Base-by-base conservation (phyloP, 2,113 vertebrate genomes). In the Garra rufa region DNA sequence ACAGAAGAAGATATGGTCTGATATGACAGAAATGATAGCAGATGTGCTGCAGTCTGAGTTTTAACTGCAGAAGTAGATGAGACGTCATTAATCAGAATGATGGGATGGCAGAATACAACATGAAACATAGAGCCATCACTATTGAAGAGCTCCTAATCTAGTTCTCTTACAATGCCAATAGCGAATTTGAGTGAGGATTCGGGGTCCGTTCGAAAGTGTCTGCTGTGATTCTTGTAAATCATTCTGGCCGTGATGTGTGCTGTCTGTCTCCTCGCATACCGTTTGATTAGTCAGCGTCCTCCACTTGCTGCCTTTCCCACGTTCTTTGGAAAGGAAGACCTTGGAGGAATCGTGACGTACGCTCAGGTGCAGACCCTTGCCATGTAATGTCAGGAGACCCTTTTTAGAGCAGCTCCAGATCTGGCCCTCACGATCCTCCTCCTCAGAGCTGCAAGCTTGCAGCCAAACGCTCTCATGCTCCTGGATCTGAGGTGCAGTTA, bases 381-480 rank as follows among this genome's bases (percentile, higher is more conserved):
- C 90, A 1, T 88, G 87, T 34, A 96, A 89, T 10, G 90, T 95
- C 81, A 98, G 82, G n/a, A 94, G 95, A 15, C 97, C 96, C 86
- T 93, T 95, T 88, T 92, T 96, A 87, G 95, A 95, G 89, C 96
- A 97, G 63, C 86, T 89, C 97, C 97, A 97, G 0, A 69, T 73
- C 86, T 97, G 96, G n/a, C 10, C 88, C 11, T 91, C 87, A 73
- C 55, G 85, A 52, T 75, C 89, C 85, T 87, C 48, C 6, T 87
- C 87, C 59, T 14, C 85, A 6, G 83, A 46, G 52, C 83, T 9
- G 0, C 97, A 98, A 50, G 89, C 59, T 83, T 92, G 92, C 88
- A 96, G 65, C 50, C 89, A 91, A 57, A 96, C 92, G 0, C 89
- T 76, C 14, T 93, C 90, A 0, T 92, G 87, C 30, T 95, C 88